Evolutionary conservation across 2,797 vertebrate species (phyloP).

Genomic region (Botia almorhae): DNA sequence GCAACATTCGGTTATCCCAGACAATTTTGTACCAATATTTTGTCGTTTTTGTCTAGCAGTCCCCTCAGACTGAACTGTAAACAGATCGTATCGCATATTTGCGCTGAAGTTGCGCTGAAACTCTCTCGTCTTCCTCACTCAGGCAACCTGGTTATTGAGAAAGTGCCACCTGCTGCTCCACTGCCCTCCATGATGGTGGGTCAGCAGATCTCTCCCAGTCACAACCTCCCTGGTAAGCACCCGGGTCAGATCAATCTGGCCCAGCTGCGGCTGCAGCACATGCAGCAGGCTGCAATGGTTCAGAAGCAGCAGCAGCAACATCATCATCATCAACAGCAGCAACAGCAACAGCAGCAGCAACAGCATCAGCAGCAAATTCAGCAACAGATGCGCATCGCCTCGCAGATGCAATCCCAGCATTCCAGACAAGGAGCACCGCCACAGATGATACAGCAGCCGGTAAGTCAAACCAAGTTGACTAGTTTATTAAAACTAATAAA

Average conservation of each 20-base stretch:
- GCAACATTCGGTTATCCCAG: too few species aligned
- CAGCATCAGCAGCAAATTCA: constrained; percentile 90
- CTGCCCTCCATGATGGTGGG: constrained; percentile 88
- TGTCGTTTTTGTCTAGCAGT: neutral
- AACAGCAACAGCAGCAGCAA: constrained; percentile 84
- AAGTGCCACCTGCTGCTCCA: constrained; percentile 85
- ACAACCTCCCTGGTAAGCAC: constrained; percentile 86
- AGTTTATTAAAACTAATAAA: too few species aligned
- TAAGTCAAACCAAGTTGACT: constrained; percentile 60
- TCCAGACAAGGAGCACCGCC: constrained; percentile 77
- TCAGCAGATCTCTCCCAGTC: constrained; percentile 88
- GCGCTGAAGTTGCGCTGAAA: neutral
- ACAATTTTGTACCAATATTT: too few species aligned
- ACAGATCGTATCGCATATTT: neutral
- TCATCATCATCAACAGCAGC: constrained; percentile 84
- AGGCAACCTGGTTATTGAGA: constrained; percentile 98
- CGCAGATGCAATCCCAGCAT: constrained; percentile 80
- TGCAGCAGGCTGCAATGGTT: constrained; percentile 88
- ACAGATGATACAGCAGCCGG: constrained; percentile 91
- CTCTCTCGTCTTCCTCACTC: neutral
- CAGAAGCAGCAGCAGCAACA: constrained; percentile 88
- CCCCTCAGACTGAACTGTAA: neutral
- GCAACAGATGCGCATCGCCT: constrained; percentile 89
- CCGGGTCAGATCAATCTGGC: constrained; percentile 96
- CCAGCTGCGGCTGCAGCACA: constrained; percentile 95